These are phyloP conservation scores for Pelecanoides urinatrix DNA, from an alignment of 2,113 vertebrate genomes.

Conservation along the genomic window DNA sequence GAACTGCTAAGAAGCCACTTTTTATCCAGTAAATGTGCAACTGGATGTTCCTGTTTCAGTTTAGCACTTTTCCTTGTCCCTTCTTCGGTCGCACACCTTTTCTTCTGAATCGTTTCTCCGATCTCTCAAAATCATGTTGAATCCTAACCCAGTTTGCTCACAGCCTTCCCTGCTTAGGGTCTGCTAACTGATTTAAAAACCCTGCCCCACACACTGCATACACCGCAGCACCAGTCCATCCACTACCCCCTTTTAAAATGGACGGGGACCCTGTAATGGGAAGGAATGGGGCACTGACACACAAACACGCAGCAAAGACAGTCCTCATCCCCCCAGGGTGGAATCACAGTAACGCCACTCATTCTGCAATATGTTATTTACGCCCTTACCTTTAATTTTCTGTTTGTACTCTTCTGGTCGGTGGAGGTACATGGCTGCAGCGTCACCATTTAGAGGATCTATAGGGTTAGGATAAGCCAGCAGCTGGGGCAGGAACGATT, in stretches of 20 bases:
- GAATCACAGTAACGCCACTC: too few species aligned
- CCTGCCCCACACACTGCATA: background rate
- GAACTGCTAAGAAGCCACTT: background rate
- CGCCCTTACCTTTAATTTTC: slow-evolving; percentile 94
- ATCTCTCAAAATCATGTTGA: fast-evolving
- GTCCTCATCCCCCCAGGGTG: background rate
- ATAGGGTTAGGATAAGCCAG: slow-evolving; percentile 98
- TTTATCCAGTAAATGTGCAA: background rate
- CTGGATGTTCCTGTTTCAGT: background rate
- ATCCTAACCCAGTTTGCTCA: background rate
- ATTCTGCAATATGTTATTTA: fast-evolving
- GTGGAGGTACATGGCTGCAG: slow-evolving; percentile 99
- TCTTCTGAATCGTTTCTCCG: fast-evolving
- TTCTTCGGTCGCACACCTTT: fast-evolving
- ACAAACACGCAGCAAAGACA: fast-evolving
- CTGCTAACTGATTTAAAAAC: background rate
- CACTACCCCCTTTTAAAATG: fast-evolving
- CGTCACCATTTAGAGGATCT: slow-evolving; percentile 96
- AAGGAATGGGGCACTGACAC: fast-evolving
- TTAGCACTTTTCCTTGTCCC: background rate
- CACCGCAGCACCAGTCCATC: background rate
- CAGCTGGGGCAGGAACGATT: slow-evolving; percentile 98
- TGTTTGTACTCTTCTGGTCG: slow-evolving; percentile 99
- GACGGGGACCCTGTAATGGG: fast-evolving
- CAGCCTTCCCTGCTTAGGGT: background rate